phyloP scores from a whole-genome alignment of 2,888 invertebrate species.

The Spilosoma lubricipeda region DNA sequence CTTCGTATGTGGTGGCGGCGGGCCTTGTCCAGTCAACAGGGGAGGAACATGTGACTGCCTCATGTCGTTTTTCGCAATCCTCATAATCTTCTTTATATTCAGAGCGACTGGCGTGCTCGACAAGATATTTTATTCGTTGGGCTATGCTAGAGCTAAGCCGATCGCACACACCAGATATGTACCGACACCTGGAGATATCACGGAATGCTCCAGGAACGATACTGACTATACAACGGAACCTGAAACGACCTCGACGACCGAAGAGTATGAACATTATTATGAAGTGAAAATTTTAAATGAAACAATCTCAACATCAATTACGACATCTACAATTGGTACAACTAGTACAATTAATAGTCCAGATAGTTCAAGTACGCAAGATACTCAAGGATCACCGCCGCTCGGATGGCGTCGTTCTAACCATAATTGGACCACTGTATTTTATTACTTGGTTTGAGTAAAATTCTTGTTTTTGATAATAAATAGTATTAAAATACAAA shows the following conservation, averaged over 20 bases:
- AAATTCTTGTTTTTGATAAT: neutral
- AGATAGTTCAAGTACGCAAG: neutral
- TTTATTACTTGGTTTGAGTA: slow-evolving; percentile 19
- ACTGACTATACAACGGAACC: slow-evolving; percentile 18
- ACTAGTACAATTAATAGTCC: neutral
- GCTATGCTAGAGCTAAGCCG: slow-evolving; percentile 66
- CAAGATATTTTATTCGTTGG: slow-evolving; percentile 72
- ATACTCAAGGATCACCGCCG: neutral
- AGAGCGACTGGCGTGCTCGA: slow-evolving; percentile 72
- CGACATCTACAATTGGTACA: neutral
- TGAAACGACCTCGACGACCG: neutral
- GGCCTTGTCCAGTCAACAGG: slow-evolving; percentile 69
- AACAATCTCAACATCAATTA: neutral
- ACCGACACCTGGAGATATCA: slow-evolving; percentile 68
- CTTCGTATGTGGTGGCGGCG: slow-evolving; percentile 74
- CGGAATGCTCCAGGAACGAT: slow-evolving; percentile 70
- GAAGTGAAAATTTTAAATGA: neutral
- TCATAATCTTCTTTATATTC: slow-evolving; percentile 72
- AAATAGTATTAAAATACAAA: neutral
- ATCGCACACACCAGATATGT: slow-evolving; percentile 51
- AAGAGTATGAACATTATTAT: neutral
- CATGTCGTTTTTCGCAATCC: slow-evolving; percentile 68
- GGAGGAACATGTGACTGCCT: slow-evolving; percentile 67
- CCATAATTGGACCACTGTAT: slow-evolving; percentile 21
- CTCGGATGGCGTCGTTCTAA: neutral